Evolutionary conservation across 1,140 invertebrate species (phyloP), one percentile per base, ranked within the genome.

Genomic region (Drosophila subpulchrella): DNA sequence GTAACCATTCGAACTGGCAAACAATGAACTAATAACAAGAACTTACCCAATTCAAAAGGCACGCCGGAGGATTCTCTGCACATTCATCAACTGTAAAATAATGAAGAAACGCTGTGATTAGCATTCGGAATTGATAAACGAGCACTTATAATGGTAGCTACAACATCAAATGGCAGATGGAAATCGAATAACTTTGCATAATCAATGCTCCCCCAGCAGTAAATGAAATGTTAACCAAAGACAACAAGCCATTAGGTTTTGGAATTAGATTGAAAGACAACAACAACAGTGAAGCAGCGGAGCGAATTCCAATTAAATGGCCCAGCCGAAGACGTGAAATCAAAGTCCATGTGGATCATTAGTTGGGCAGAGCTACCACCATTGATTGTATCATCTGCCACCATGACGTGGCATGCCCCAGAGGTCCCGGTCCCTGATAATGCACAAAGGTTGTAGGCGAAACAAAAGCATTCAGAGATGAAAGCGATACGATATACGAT

Each of bases 381-480:
- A 17, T 74, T 73, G 70, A 74, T 73, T 61, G 41, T 61, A 73
- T 73, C 56, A 46, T 61, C 47, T 73, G 34, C 8, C 46, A 44
- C 20, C 41, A 44, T 74, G 72, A 63, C 72, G 30, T 57, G 53
- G 46, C 70, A 34, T 46, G 17, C 15, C 17, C 36, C 46, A 39
- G 13, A 44, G 59, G 46, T 27, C 17, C 54, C 27, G 27, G 27
- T 5, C 27, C 54, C 36, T 39, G 39, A 65, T 83, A 88, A 88
- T 89, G 84, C 84, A 89, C 58, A 80, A 67, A 59, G 65, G 73
- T 59, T 84, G 84, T 88, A 55, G 60, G 53, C 72, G 42, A 53
- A 66, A 71, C 67, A 71, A 71, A 71, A 39, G 67, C 42, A 36
- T 57, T 30, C 44, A 11, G 46, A 53, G 48, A 65, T 72, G 30